phyloP scores from a whole-genome alignment of 1,140 invertebrate genomes.

The Orussus abietinus region DNA sequence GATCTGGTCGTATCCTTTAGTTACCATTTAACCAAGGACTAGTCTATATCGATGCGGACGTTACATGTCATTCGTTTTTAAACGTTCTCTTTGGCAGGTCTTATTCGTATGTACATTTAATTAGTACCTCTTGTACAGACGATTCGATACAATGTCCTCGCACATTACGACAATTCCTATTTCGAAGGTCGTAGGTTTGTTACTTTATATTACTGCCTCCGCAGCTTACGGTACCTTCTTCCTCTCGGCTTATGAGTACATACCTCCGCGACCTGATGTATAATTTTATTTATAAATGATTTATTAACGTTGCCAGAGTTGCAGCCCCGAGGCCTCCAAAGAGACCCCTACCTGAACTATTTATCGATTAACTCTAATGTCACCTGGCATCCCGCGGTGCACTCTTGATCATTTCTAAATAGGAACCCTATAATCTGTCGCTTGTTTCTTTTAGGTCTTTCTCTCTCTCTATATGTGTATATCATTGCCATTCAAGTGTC shows the following conservation, averaged over 20 bases:
- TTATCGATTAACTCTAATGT: constrained; percentile 3
- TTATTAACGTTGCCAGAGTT: constrained; percentile 3
- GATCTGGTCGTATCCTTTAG: constrained; percentile 1
- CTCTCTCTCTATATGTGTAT: constrained; percentile 6
- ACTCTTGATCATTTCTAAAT: too few relatives aligned
- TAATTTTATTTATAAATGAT: neutral
- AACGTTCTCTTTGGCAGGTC: constrained; percentile 10
- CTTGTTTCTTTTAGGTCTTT: constrained; percentile 2
- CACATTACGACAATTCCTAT: neutral
- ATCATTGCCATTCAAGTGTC: constrained; percentile 2
- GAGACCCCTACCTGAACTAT: constrained; percentile 5
- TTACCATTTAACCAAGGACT: constrained; percentile 3
- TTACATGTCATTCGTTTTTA: neutral
- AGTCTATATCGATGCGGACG: constrained; percentile 3
- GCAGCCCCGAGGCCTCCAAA: constrained; percentile 6
- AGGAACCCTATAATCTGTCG: too few relatives aligned
- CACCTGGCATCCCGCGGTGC: constrained; percentile 1
- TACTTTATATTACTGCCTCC: constrained; percentile 8
- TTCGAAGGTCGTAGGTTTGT: constrained; percentile 6
- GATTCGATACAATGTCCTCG: neutral
- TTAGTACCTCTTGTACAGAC: neutral
- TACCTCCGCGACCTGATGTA: neutral
- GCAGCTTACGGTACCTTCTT: constrained; percentile 8
- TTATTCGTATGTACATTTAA: constrained; percentile 2
- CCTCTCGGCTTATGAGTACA: constrained; percentile 5